Evolutionary conservation across 2,888 invertebrate genomes (phyloP).

Genomic region (Ditula angustiorana): DNA sequence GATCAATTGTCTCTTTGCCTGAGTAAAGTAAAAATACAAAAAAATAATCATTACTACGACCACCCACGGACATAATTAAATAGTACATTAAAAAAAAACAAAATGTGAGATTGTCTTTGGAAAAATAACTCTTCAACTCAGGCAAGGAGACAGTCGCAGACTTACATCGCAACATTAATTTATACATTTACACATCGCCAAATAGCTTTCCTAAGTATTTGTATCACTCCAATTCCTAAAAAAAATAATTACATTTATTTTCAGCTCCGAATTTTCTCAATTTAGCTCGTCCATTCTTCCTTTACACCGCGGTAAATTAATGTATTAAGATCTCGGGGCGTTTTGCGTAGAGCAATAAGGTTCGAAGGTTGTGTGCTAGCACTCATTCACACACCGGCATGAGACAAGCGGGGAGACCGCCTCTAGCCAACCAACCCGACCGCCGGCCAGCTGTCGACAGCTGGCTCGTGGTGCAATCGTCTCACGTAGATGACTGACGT

Average conservation of each 20-base stretch:
- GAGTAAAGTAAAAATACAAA: constrained; percentile 45
- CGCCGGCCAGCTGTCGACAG: not conserved
- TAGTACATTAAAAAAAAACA: constrained; percentile 17
- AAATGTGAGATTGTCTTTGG: constrained; percentile 28
- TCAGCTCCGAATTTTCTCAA: constrained; percentile 59
- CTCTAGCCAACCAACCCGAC: not conserved
- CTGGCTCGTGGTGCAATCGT: not conserved
- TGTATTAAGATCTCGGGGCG: constrained; percentile 59
- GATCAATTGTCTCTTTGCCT: constrained; percentile 65
- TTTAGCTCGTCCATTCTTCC: constrained; percentile 60
- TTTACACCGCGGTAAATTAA: constrained; percentile 52
- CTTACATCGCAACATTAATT: constrained; percentile 72
- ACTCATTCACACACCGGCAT: constrained; percentile 7
- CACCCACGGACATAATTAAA: constrained; percentile 8
- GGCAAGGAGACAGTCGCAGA: constrained; percentile 65
- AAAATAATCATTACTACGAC: constrained; percentile 14
- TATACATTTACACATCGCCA: constrained; percentile 79
- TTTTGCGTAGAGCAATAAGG: constrained; percentile 45
- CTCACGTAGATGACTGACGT: not conserved
- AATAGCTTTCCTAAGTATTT: constrained; percentile 69
- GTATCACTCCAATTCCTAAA: constrained; percentile 71
- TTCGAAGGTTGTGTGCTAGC: constrained; percentile 13
- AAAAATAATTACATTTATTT: constrained; percentile 67
- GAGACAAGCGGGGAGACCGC: constrained; percentile 6
- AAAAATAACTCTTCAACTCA: constrained; percentile 43